Percentiles rank a stretch among this genome's conserved stretches.
Conservation (phyloP, 2,797 vertebrate genomes). For the Myiothlypis coronata region DNA sequence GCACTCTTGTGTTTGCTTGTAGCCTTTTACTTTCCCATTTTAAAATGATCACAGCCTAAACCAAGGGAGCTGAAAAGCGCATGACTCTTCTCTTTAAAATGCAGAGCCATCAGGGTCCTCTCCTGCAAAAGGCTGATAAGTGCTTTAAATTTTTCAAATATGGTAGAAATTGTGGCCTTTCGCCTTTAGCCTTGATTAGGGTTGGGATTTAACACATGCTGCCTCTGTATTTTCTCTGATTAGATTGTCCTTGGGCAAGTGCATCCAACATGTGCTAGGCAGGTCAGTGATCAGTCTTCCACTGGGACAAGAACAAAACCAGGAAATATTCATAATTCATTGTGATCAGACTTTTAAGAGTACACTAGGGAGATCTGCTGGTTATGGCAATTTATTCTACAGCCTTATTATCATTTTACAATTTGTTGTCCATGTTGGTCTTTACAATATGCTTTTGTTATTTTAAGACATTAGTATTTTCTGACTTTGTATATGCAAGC, state of each 20-base stretch:
- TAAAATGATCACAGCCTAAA: conserved; percentile 13
- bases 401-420: neutral
- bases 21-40: conserved; percentile 31
- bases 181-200: conserved; percentile 53
- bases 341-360: conserved; percentile 19
- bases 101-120: conserved; percentile 16
- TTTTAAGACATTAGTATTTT: neutral
- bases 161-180: conserved; percentile 43
- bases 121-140: conserved; percentile 58
- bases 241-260: conserved; percentile 57
- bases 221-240: conserved; percentile 39
- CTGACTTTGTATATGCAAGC: neutral
- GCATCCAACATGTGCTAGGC: neutral
- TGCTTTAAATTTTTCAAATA: conserved; percentile 43
- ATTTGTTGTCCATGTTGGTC: neutral
- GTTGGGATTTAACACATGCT: conserved; percentile 53
- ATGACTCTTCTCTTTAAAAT: conserved; percentile 41
- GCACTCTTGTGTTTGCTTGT: neutral
- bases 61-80: neutral
- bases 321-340: conserved; percentile 46
- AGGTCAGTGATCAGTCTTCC: conserved; percentile 39
- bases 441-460: neutral
- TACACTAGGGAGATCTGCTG: conserved; percentile 11
- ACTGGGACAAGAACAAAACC: conserved; percentile 39
- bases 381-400: neutral